Base-by-base conservation (phyloP, 2,113 vertebrate genomes). In the Poicephalus meyeri region DNA sequence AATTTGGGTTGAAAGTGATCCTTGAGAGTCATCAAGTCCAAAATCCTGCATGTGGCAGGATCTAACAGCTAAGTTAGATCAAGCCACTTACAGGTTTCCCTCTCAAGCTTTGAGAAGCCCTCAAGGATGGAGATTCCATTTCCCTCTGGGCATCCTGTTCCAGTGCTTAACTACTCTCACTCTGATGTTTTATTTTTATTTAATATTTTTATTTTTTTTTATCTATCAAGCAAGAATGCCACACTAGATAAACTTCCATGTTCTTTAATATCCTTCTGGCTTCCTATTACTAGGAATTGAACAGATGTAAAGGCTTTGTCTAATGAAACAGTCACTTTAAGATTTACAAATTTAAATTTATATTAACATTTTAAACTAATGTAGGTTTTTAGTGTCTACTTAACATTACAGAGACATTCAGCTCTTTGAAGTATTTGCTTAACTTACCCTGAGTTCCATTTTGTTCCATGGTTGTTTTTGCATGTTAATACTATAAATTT, bases 391-490 rank as follows among this genome's bases (percentile, higher is more conserved):
- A n/a, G 31, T 15, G 44, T 56, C 50, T 82, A 28, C 80, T 80
- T 60, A 72, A 76, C 42, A 53, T 37, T 55, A 66, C 18, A 80
- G 35, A 91, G 26, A 46, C n/a, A 55, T 13, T 28, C 60, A 81
- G 49, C 33, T 63, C 72, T 71, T 61, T 39, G 46, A 94, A 80
- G 29, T 23, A 19, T n/a, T 37, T 77, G 23, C 69, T 71, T 19
- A 72, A 92, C 92, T 94, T 96, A 99, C 99, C 99, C 99, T 99
- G 98, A 99, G 99, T 97, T 99, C 98, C 95, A 99, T 99, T 98
- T 98, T 99, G 98, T 99, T 99, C 99, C 99, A 99, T 28, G 99
- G 99, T 96, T 99, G 99, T 95, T 99, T 99, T 97, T 99, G 99
- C 95, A 99, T 98, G 98, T 99, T 99, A 97, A 99, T 98, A 80